Conservation (phyloP, 2,888 invertebrate species). For the Lacanobia wlatinum region DNA sequence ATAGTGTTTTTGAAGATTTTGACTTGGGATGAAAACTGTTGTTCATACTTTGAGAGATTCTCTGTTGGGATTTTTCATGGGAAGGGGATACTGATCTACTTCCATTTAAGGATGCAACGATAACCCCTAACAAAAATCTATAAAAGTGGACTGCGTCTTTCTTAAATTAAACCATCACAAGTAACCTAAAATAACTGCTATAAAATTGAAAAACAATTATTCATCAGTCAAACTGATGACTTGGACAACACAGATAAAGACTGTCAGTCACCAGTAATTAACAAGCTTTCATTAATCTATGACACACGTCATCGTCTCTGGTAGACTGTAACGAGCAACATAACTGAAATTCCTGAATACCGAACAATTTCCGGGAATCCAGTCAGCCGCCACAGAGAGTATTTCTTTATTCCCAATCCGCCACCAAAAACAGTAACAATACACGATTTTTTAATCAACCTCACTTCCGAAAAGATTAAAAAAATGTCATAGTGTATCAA, state of each 20-base stretch:
- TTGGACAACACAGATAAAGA: not conserved
- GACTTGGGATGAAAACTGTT: not conserved
- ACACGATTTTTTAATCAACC: constrained; percentile 60
- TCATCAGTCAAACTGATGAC: not conserved
- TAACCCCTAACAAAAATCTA: no score
- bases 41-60: not conserved
- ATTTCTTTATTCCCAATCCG: constrained; percentile 48
- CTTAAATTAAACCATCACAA: no score
- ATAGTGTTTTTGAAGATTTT: not conserved
- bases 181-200: not conserved
- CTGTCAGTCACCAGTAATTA: not conserved
- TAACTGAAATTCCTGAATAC: constrained; percentile 12
- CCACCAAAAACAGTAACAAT: constrained; percentile 49
- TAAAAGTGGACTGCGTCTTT: not conserved
- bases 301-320: not conserved
- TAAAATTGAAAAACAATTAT: not conserved
- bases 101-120: not conserved
- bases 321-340: not conserved
- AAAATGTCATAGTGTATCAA: constrained; percentile 47
- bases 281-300: not conserved
- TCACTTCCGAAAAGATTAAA: constrained; percentile 50
- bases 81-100: not conserved
- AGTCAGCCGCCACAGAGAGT: constrained; percentile 12
- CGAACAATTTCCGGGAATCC: constrained; percentile 8
- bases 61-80: not conserved